These are phyloP conservation scores for Dromas ardeola DNA, from an alignment of 2,113 vertebrate species.

Conservation along the genomic window DNA sequence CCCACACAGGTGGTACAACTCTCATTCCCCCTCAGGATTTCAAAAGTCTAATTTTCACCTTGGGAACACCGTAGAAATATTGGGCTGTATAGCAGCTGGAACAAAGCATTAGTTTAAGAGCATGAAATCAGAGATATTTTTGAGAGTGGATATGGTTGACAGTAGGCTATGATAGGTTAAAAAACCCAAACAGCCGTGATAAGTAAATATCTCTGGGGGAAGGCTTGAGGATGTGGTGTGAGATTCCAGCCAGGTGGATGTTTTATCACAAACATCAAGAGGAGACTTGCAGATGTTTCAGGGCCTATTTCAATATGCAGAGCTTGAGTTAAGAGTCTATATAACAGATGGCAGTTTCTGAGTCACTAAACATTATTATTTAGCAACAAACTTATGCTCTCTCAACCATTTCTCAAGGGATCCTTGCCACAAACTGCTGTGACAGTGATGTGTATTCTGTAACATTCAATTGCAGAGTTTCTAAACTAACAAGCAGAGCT, in stretches of 20 bases:
- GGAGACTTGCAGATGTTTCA: conserved; percentile 51
- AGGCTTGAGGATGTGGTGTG: not conserved
- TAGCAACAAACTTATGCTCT: conserved; percentile 39
- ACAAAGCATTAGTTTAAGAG: not conserved
- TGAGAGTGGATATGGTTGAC: not conserved
- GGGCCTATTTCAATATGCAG: conserved; percentile 42
- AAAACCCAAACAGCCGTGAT: not conserved
- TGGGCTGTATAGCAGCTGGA: not conserved
- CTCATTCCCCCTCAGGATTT: not conserved
- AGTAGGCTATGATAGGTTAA: not conserved
- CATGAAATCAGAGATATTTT: not conserved
- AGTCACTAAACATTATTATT: conserved; percentile 65
- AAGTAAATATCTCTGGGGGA: not conserved
- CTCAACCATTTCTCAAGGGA: conserved; percentile 45
- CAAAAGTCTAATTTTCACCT: not conserved
- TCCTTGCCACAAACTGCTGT: conserved; percentile 42
- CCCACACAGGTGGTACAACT: not conserved
- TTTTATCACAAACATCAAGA: not conserved
- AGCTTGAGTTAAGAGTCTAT: conserved; percentile 44
- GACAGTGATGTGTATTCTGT: not conserved
- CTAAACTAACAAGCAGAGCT: not conserved
- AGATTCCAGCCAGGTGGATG: not conserved
- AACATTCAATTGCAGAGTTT: not conserved
- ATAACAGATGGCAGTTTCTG: conserved; percentile 64
- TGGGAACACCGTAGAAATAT: not conserved